These are phyloP conservation scores for Caranx melampygus DNA, from an alignment of 2,113 vertebrate species.

Conservation along the genomic window DNA sequence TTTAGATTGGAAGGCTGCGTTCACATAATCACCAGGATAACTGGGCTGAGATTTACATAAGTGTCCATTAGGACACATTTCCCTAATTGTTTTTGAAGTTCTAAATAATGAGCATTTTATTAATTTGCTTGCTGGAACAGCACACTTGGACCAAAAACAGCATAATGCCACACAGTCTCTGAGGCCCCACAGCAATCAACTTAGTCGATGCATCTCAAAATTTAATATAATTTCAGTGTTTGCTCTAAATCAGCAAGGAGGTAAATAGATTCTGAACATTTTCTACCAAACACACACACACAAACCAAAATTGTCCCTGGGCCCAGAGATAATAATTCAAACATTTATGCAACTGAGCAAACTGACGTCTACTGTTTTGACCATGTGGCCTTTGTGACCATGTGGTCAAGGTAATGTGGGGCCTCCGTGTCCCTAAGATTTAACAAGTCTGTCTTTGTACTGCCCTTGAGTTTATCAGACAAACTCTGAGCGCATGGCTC, in stretches of 20 bases:
- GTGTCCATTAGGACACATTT: too few species aligned
- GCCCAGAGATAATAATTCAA: background rate
- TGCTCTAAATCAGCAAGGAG: background rate
- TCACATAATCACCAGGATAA: too few species aligned
- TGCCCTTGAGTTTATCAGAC: background rate
- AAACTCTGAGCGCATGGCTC: background rate
- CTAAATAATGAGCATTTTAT: too few species aligned
- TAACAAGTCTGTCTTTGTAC: conserved; percentile 12
- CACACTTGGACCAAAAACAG: too few species aligned
- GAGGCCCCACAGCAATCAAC: background rate
- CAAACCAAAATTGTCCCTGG: background rate
- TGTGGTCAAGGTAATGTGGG: background rate
- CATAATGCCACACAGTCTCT: background rate
- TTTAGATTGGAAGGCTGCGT: too few species aligned
- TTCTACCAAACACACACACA: background rate
- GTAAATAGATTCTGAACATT: background rate
- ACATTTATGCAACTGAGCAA: conserved; percentile 1
- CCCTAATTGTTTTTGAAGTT: too few species aligned
- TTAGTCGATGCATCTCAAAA: background rate
- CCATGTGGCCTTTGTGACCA: background rate
- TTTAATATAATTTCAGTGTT: background rate
- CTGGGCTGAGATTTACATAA: too few species aligned
- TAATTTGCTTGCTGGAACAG: too few species aligned
- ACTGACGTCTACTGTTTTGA: conserved; percentile 3
- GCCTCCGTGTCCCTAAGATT: background rate